Evolutionary conservation across 1,140 invertebrate species (phyloP).

Genomic region (Cyphomyrmex costatus): DNA sequence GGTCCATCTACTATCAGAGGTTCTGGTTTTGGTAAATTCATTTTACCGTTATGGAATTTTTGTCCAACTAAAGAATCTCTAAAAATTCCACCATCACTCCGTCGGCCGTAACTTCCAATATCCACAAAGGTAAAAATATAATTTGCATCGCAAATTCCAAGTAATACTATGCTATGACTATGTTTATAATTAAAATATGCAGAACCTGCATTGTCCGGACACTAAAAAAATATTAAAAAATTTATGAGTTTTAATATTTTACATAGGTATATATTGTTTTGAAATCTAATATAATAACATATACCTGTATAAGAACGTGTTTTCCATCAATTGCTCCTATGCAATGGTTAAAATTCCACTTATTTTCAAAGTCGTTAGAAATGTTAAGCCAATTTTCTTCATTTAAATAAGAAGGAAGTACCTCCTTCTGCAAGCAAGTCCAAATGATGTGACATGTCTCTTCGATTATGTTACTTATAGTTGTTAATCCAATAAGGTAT

Average conservation of each 20-base stretch:
- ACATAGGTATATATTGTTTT: too few relatives aligned
- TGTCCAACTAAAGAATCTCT: not conserved
- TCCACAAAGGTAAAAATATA: not conserved
- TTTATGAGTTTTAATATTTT: too few relatives aligned
- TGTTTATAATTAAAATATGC: not conserved
- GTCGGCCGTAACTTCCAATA: not conserved
- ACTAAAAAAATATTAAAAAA: conserved; percentile 18
- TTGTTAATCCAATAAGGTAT: too few relatives aligned
- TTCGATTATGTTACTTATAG: too few relatives aligned
- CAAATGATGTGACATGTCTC: too few relatives aligned
- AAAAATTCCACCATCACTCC: not conserved
- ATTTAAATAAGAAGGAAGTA: not conserved
- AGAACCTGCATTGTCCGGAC: not conserved
- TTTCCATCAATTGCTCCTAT: not conserved
- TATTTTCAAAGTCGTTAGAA: not conserved
- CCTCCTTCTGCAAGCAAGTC: too few relatives aligned
- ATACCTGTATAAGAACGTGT: not conserved
- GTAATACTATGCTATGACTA: not conserved
- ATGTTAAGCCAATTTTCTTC: not conserved
- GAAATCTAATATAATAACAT: too few relatives aligned
- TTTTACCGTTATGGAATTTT: not conserved
- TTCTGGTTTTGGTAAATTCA: not conserved
- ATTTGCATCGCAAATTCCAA: not conserved
- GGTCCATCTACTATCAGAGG: not conserved
- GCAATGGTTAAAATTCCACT: conserved; percentile 17